A percentile compares a stretch with the other conserved stretches of the same genome.
These are phyloP conservation scores for Pogonognathellus flavescens DNA, from an alignment of 1,140 invertebrate genomes.

Conservation along the genomic window DNA sequence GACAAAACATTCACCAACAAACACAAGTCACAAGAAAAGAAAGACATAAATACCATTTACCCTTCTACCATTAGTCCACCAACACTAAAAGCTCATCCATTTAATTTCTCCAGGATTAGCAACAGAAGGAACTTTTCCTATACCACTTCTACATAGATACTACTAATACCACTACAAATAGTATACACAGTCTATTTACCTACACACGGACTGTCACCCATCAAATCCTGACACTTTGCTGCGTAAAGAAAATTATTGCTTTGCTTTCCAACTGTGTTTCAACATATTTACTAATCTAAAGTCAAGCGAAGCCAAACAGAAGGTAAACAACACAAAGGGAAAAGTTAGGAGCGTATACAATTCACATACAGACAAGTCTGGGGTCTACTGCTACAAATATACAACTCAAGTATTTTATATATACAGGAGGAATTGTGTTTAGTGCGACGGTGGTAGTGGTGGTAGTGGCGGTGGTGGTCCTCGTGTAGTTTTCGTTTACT, in stretches of 20 bases:
- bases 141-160: too few species aligned
- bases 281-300: background rate
- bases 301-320: background rate
- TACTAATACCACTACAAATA: background rate
- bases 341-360: too few species aligned
- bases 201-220: background rate
- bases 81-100: constrained; percentile 54
- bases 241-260: background rate
- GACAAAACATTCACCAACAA: background rate
- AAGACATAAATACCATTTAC: constrained; percentile 58
- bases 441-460: background rate
- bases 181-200: background rate
- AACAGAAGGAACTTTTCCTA: background rate
- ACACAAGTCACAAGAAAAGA: background rate
- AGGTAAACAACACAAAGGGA: background rate
- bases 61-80: constrained; percentile 29
- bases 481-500: too few species aligned
- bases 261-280: background rate
- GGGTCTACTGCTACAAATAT: too few species aligned
- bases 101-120: constrained; percentile 23
- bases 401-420: too few species aligned
- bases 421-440: background rate
- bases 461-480: too few species aligned
- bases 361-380: too few species aligned
- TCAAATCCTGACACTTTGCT: background rate